Conservation (phyloP, 2,888 invertebrate species). For the Leucozona laternaria region DNA sequence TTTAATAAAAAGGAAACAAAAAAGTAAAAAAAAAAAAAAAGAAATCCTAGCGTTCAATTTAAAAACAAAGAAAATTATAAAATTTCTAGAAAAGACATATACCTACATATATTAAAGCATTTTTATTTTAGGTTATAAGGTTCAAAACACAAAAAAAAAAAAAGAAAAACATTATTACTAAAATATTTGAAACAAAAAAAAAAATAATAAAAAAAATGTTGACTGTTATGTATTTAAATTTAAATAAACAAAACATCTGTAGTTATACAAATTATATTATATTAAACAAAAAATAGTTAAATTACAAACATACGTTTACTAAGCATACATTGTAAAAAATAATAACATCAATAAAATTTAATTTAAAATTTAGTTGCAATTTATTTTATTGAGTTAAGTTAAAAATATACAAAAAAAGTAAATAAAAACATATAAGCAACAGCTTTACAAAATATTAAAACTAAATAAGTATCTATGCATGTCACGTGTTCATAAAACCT, state of each 20-base stretch:
- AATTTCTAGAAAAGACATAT: slow-evolving; percentile 46
- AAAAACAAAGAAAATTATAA: slow-evolving; percentile 37
- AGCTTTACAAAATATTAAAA: slow-evolving; percentile 50
- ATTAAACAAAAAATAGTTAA: slow-evolving; percentile 57
- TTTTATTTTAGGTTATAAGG: slow-evolving; percentile 67
- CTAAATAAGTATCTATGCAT: slow-evolving; percentile 30
- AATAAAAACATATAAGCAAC: slow-evolving; percentile 47
- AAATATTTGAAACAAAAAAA: background rate
- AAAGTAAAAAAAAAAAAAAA: slow-evolving; percentile 46
- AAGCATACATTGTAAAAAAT: slow-evolving; percentile 77
- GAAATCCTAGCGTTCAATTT: slow-evolving; percentile 73
- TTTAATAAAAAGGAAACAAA: slow-evolving; percentile 64
- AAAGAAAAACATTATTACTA: slow-evolving; percentile 7
- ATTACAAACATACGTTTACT: slow-evolving; percentile 50
- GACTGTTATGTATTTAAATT: slow-evolving; percentile 71
- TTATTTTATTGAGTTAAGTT: slow-evolving; percentile 37
- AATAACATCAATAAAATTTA: slow-evolving; percentile 34
- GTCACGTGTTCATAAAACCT: slow-evolving; percentile 54
- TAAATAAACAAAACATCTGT: slow-evolving; percentile 36
- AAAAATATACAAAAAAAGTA: slow-evolving; percentile 40
- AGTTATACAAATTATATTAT: slow-evolving; percentile 60
- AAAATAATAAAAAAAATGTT: slow-evolving; percentile 60
- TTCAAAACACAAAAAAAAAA: slow-evolving; percentile 69
- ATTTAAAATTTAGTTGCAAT: slow-evolving; percentile 44
- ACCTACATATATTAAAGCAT: slow-evolving; percentile 52